These are phyloP conservation scores for Chloroceryle aenea DNA, from an alignment of 2,113 vertebrate genomes.

Conservation along the genomic window DNA sequence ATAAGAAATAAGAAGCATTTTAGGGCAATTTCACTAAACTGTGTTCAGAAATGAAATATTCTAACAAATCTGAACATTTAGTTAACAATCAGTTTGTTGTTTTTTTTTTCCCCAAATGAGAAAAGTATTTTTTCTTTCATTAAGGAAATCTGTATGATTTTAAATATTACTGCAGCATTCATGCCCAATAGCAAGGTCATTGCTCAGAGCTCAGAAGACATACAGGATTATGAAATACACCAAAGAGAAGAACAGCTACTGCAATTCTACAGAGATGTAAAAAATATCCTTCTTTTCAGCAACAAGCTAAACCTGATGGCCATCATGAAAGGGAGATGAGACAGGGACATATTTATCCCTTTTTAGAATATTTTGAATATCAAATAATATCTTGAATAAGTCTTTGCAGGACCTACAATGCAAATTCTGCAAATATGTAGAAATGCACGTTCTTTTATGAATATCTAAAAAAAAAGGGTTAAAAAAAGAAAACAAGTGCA, in stretches of 20 bases:
- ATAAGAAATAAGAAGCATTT: not conserved
- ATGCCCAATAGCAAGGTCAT: not conserved
- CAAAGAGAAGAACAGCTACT: not conserved
- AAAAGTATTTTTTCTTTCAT: not conserved
- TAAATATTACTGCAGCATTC: not conserved
- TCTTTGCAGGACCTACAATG: not conserved
- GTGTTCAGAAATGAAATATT: not conserved
- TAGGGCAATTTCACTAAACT: not conserved
- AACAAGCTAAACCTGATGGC: not conserved
- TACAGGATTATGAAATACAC: not conserved
- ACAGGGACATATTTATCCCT: not conserved
- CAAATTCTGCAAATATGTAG: not conserved
- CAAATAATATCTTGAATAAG: not conserved
- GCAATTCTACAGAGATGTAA: not conserved
- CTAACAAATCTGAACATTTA: not conserved
- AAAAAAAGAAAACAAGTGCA: not conserved
- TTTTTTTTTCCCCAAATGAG: not conserved
- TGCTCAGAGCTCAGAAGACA: not conserved
- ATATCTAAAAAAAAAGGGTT: not conserved
- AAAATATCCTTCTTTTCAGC: not conserved
- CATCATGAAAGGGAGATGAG: not conserved
- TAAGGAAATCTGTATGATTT: not conserved
- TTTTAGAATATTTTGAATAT: not conserved
- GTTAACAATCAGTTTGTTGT: not conserved
- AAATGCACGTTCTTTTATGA: not conserved